phyloP scores from a whole-genome alignment of 2,113 vertebrate genomes.

The Protomyctophum bolini region DNA sequence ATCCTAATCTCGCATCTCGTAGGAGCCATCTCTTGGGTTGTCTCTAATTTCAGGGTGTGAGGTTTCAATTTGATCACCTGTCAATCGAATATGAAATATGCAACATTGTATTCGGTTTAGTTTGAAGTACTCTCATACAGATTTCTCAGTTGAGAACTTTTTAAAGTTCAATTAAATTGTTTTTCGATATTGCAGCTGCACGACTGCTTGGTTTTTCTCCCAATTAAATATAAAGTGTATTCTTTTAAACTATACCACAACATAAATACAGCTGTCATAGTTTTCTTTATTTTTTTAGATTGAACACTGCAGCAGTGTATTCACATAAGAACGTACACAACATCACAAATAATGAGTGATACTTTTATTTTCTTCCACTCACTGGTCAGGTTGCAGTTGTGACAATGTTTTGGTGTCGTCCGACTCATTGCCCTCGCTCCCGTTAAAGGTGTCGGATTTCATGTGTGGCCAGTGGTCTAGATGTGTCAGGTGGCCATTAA shows the following conservation, averaged over 20 bases:
- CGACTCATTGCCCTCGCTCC: constrained; percentile 34
- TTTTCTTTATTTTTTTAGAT: constrained; percentile 1
- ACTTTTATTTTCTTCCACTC: neutral
- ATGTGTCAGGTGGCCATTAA: constrained; percentile 68
- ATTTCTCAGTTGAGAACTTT: neutral
- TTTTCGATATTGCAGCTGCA: neutral
- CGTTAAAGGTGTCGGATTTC: constrained; percentile 45
- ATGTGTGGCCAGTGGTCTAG: constrained; percentile 60
- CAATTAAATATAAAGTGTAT: neutral
- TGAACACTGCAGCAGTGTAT: neutral
- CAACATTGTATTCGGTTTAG: constrained; percentile 40
- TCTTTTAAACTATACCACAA: neutral
- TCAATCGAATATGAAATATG: constrained; percentile 57
- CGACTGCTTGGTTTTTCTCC: neutral
- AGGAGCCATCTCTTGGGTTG: constrained; percentile 61
- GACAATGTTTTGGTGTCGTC: constrained; percentile 21
- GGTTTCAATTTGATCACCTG: constrained; percentile 70
- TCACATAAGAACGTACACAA: neutral
- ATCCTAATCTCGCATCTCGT: constrained; percentile 70
- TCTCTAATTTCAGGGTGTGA: constrained; percentile 76
- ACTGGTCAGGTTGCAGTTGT: constrained; percentile 29
- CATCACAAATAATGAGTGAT: neutral
- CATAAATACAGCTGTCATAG: neutral
- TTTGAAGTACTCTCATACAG: constrained; percentile 10
- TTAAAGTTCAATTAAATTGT: neutral